Base-by-base conservation (phyloP, 1,140 invertebrate genomes). In the Sarcophaga bullata region DNA sequence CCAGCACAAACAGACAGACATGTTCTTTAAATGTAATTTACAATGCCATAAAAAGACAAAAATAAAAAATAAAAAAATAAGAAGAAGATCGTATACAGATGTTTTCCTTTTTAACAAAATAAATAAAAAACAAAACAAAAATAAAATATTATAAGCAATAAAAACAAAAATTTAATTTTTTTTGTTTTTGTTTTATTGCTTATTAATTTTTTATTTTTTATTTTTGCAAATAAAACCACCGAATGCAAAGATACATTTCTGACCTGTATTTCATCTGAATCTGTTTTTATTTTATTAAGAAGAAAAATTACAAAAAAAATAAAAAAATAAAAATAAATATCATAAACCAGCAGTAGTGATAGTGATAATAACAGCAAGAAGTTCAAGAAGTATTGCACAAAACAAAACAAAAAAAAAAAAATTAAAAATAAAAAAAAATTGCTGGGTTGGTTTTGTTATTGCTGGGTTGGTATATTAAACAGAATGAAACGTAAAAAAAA, bases 1-100 rank as follows among this genome's bases (percentile, higher is more conserved):
- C 62, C 17, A 17, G 19, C 62, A 68, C 6, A 68, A 52, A 52
- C 10, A 58, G 13, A 58, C 54, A 58, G 54, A 13, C 15, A n/a
- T n/a, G 13, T n/a, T 58, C 13, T 58, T 68, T 25, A 68, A 68
- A 8, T 68, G 10, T 68, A 68, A 68, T 68, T 68, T 68, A 68
- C 17, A 68, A 68, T 68, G 17, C 9, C 62, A 68, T 19, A 68
- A 68, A 19, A 17, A n/a, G 1, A 68, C 17, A 19, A 25, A 68
- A 68, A 17, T 19, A 25, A 25, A 19, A 68, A 19, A 68, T 17
- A 58, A n/a, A 58, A 11, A 58, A n/a, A 3, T 37, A 37, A 15
- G 15, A 37, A 15, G 15, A 58, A 58, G 13, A 58, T 58, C 7
- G 25, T n/a, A 58, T 58, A 58, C 54, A 58, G 54, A 58, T 58